phyloP scores from a whole-genome alignment of 37 sponge, comb jelly and placozoan genomes.

The Hormiphora californensis region DNA sequence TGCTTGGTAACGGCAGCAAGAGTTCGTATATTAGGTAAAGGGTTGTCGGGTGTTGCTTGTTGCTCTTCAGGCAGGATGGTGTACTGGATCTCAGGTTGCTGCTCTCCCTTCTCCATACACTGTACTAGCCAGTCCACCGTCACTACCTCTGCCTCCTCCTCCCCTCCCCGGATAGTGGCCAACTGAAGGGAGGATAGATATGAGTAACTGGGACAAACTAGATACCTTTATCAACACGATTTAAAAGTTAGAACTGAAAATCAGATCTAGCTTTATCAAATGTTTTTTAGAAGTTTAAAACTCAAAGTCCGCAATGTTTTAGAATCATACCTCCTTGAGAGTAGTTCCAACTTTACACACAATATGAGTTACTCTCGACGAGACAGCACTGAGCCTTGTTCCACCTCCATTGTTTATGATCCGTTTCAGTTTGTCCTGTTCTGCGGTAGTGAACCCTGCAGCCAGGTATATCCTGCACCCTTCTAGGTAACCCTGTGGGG shows the following conservation, averaged over 20 bases:
- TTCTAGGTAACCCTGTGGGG: constrained; percentile 18
- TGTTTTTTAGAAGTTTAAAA: too few species aligned
- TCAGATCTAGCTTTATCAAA: too few species aligned
- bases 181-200: too few species aligned
- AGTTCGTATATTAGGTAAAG: constrained; percentile 7
- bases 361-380: constrained; percentile 45
- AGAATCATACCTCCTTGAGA: neutral
- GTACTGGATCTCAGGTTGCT: constrained; percentile 5
- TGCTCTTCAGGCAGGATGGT: neutral
- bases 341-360: neutral
- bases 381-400: neutral
- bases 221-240: too few species aligned
- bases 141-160: constrained; percentile 12
- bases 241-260: too few species aligned
- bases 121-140: constrained; percentile 16
- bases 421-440: constrained; percentile 5
- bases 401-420: constrained; percentile 17
- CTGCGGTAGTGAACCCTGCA: neutral
- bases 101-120: constrained; percentile 44
- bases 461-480: constrained; percentile 33
- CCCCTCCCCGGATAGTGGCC: neutral
- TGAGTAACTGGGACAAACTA: too few species aligned
- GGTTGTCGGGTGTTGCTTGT: neutral
- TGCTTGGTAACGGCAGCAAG: too few species aligned
- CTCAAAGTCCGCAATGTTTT: too few species aligned